Evolutionary conservation across 2,797 vertebrate species (phyloP).

Genomic region (Lepus oiostolus): DNA sequence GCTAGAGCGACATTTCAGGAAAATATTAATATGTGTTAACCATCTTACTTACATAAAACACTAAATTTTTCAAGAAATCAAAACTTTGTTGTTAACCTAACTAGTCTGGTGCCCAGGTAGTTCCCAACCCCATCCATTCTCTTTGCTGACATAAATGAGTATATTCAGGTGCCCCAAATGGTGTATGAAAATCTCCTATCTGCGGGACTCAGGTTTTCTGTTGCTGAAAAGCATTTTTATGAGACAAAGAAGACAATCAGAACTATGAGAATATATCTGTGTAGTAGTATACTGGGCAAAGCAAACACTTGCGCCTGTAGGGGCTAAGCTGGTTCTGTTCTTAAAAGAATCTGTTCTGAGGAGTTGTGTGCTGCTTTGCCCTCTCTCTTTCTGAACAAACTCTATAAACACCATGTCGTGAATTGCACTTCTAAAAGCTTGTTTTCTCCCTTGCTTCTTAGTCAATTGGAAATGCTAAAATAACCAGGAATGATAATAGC

Average conservation of each 20-base stretch:
- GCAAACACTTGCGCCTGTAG: too few relatives aligned
- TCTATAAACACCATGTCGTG: slow-evolving; percentile 30
- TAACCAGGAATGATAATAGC: slow-evolving; percentile 98
- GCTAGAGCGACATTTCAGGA: slow-evolving; percentile 22
- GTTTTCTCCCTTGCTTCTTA: slow-evolving; percentile 81
- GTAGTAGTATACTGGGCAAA: neutral
- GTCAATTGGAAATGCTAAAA: slow-evolving; percentile 99
- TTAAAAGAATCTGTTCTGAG: too few relatives aligned
- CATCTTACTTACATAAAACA: slow-evolving; percentile 32
- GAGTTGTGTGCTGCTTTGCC: too few relatives aligned
- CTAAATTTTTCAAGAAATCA: slow-evolving; percentile 3
- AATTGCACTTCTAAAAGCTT: slow-evolving; percentile 64
- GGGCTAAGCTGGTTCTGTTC: too few relatives aligned
- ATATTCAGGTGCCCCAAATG: neutral
- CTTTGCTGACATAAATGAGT: neutral
- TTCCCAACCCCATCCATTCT: neutral
- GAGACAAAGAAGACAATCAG: slow-evolving; percentile 1
- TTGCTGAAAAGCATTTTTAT: slow-evolving; percentile 48
- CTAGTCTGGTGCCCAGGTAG: neutral
- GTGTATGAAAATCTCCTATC: neutral
- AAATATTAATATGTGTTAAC: slow-evolving; percentile 42
- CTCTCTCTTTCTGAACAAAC: neutral
- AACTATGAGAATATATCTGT: neutral
- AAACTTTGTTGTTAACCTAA: neutral
- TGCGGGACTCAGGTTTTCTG: neutral